These are phyloP conservation scores for Flexamia atlantica DNA, from an alignment of 2,888 invertebrate species.

Conservation along the genomic window DNA sequence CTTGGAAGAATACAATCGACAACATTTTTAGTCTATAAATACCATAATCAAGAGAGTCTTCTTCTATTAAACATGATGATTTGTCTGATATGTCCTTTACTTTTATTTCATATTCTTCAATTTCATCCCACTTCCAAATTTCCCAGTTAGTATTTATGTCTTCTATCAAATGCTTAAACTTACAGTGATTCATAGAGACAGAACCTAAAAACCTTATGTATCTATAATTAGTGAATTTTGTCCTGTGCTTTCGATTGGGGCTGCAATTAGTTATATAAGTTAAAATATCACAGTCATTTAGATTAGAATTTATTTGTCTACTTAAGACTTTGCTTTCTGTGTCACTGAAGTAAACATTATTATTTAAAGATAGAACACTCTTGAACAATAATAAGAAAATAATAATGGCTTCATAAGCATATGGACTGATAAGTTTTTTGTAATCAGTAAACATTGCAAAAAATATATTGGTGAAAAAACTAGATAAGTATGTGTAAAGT, in stretches of 20 bases:
- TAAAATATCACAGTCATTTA: background rate
- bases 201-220: background rate
- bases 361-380: background rate
- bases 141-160: background rate
- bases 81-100: background rate
- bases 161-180: background rate
- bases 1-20: background rate
- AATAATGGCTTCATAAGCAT: background rate
- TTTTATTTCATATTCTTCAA: background rate
- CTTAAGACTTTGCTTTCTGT: background rate
- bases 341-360: background rate
- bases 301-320: background rate
- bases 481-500: background rate
- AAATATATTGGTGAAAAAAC: background rate
- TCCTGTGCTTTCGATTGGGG: background rate
- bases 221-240: background rate
- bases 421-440: too few relatives aligned
- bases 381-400: background rate
- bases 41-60: slow-evolving; percentile 2
- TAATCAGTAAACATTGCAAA: background rate
- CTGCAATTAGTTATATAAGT: background rate
- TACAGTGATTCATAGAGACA: background rate
- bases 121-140: background rate
- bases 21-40: background rate
- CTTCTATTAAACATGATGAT: background rate